phyloP scores from a whole-genome alignment of 2,888 invertebrate genomes.

The Brachyptera risi region DNA sequence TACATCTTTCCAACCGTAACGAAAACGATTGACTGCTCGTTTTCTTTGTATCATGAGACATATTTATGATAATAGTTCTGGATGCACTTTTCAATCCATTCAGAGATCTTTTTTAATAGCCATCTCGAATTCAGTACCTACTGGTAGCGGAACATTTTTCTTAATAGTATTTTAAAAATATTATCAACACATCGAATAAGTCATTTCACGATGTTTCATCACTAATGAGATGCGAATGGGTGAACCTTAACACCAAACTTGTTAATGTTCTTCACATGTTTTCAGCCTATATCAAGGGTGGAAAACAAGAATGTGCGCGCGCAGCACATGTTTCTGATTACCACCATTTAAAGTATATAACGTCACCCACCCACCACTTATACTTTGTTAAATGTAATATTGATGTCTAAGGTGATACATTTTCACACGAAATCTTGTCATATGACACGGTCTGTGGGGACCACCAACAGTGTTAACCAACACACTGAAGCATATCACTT shows the following conservation, averaged over 20 bases:
- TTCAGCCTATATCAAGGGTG: neutral
- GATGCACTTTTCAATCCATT: too few relatives aligned
- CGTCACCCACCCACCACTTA: too few relatives aligned
- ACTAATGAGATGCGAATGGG: slow-evolving; percentile 1
- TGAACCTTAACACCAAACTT: slow-evolving; percentile 14
- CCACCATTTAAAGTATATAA: slow-evolving; percentile 25
- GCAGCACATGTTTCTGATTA: slow-evolving; percentile 25
- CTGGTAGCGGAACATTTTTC: too few relatives aligned
- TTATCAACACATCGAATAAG: too few relatives aligned
- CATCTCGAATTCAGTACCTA: too few relatives aligned
- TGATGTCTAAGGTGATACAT: slow-evolving; percentile 5
- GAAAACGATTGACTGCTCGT: neutral
- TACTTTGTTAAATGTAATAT: too few relatives aligned
- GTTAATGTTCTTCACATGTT: slow-evolving; percentile 17
- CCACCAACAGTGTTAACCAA: slow-evolving; percentile 26
- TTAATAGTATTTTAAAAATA: too few relatives aligned
- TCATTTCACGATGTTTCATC: too few relatives aligned
- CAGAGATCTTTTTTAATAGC: too few relatives aligned
- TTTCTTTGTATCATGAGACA: neutral
- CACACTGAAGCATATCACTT: slow-evolving; percentile 27
- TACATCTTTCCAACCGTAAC: too few relatives aligned
- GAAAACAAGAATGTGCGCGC: too few relatives aligned
- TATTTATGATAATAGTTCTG: neutral
- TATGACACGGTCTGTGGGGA: slow-evolving; percentile 5
- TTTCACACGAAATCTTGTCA: slow-evolving; percentile 22